A percentile compares a stretch with the other conserved stretches of the same genome.
Conservation (phyloP, 2,888 invertebrate species). For the Drosophila paracracens region DNA sequence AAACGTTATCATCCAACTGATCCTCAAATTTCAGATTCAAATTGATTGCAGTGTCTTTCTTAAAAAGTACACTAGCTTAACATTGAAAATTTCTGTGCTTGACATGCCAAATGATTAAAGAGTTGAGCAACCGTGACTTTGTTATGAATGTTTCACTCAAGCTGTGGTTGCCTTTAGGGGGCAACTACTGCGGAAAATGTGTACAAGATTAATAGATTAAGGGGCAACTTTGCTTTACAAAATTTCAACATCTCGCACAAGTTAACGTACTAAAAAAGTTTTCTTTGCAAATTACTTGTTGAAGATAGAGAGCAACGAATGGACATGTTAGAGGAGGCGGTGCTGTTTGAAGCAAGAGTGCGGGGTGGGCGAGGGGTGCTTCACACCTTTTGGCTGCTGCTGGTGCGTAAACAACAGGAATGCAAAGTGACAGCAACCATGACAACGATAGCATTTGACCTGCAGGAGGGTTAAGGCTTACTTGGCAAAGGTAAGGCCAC, state of each 20-base stretch:
- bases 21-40: not conserved
- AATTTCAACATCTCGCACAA: conserved; percentile 11
- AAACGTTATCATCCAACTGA: not conserved
- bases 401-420: conserved; percentile 70
- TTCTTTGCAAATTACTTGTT: conserved; percentile 41
- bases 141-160: conserved; percentile 2
- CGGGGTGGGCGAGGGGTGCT: conserved; percentile 5
- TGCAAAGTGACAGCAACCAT: conserved; percentile 71
- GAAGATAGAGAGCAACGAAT: conserved; percentile 12
- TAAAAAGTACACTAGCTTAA: not conserved
- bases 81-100: not conserved
- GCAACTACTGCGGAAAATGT: conserved; percentile 28
- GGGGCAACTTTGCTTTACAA: conserved; percentile 2
- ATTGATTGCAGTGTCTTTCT: not conserved
- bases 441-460: conserved; percentile 58
- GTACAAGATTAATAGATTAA: conserved; percentile 49
- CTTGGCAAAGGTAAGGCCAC: conserved; percentile 19
- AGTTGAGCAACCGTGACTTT: conserved; percentile 30
- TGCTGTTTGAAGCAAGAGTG: conserved; percentile 4
- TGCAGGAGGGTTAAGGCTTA: conserved; percentile 37
- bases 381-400: conserved; percentile 54
- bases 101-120: not conserved
- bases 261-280: conserved; percentile 15
- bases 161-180: not conserved
- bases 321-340: conserved; percentile 21